Conservation (phyloP, 2,797 vertebrate species). For the Amphiprion clarkii region DNA sequence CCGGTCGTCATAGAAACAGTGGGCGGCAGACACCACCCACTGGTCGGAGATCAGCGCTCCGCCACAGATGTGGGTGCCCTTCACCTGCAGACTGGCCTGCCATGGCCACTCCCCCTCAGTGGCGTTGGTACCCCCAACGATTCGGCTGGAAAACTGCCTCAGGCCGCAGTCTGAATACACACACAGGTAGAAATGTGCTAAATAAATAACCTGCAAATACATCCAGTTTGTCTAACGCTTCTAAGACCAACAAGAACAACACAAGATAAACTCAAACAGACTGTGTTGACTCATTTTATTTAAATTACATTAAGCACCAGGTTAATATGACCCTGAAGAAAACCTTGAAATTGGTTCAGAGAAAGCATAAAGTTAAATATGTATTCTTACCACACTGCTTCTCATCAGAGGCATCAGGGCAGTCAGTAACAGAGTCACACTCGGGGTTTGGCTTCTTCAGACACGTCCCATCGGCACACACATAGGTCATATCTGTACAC, state of each 20-base stretch:
- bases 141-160: conserved; percentile 86
- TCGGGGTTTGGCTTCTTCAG: conserved; percentile 93
- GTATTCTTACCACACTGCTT: conserved; percentile 87
- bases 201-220: background rate
- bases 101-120: conserved; percentile 94
- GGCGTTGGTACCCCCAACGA: conserved; percentile 87
- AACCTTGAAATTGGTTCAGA: background rate
- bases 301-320: background rate
- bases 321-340: background rate
- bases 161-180: conserved; percentile 89
- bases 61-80: conserved; percentile 91
- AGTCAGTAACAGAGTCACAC: conserved; percentile 90
- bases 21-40: conserved; percentile 94
- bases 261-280: background rate
- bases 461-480: conserved; percentile 91
- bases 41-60: conserved; percentile 90
- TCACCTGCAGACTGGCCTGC: conserved; percentile 94
- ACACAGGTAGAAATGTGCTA: no score
- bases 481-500: conserved; percentile 91
- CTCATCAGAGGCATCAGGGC: conserved; percentile 92
- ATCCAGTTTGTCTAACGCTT: background rate
- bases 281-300: background rate
- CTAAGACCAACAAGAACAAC: background rate
- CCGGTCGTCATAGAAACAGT: conserved; percentile 94
- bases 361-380: background rate